Evolutionary conservation across 2,113 vertebrate species (phyloP), one percentile per base, ranked within the genome.

Genomic region (Pelusios castaneus): DNA sequence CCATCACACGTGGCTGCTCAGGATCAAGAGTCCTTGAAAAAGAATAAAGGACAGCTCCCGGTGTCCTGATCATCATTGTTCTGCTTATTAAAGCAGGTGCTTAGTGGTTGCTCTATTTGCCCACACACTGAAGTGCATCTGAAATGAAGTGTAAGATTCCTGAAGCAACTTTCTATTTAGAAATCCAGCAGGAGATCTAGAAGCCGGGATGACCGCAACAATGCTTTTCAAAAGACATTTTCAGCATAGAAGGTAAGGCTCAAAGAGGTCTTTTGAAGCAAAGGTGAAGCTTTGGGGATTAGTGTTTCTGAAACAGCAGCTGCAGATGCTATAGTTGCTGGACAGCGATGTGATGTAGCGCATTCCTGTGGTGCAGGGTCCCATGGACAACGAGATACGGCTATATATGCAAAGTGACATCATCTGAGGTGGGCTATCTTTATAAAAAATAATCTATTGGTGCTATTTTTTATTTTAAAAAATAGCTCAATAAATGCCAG

Each of bases 51-150:
- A 45, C 29, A 14, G 41, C 22, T 83, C 80, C 56, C 94, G 75
- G 60, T 87, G n/a, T 60, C 84, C 38, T 63, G 85, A 43, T 49
- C 86, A 80, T 75, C 4, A 82, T 81, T 95, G 85, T 81, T 80
- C 79, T 91, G 84, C 82, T 92, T 90, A 88, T 83, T 84, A 93
- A 88, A 78, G 54, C 89, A 95, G 67, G 67, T 88, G 51, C 27
- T 82, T 0, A 0, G 2, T 81, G 60, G 45, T 76, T 4, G 1
- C 83, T 88, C 73, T 73, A 11, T 88, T 91, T 86, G 51, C 47
- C 76, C 91, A 80, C 88, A 43, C 11, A 84, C 88, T 60, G 75
- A 87, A 81, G 34, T n/a, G 60, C 16, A 82, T 10, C 21, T 92
- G 14, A 54, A 82, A 54, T 45, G 24, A 31, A 92, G 76, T 24